Percentiles rank a stretch among this genome's conserved stretches.
Conservation (phyloP, 1,140 invertebrate species). For the Drosophila jambulina region DNA sequence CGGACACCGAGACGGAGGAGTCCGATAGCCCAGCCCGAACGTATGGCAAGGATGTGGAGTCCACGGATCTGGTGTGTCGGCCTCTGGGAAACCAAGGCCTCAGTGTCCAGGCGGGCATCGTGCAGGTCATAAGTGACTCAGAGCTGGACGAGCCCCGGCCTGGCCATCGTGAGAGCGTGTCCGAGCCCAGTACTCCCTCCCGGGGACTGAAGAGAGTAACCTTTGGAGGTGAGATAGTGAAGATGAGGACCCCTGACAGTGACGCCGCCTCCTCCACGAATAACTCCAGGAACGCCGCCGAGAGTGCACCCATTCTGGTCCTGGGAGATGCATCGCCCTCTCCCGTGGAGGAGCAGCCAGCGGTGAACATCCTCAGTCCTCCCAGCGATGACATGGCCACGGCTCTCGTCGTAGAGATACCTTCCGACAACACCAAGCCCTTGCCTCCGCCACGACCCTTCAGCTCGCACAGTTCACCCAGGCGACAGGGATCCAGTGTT, state of each 20-base stretch:
- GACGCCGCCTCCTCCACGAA: constrained; percentile 86
- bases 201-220: constrained; percentile 88
- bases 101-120: constrained; percentile 78
- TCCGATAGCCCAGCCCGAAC: constrained; percentile 62
- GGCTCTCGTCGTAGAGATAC: constrained; percentile 70
- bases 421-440: constrained; percentile 78
- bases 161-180: background rate
- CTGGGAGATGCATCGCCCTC: background rate
- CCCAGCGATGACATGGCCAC: constrained; percentile 34
- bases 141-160: constrained; percentile 86
- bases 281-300: constrained; percentile 51
- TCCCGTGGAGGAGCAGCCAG: background rate
- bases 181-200: constrained; percentile 78
- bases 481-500: constrained; percentile 3
- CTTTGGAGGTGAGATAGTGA: constrained; percentile 93
- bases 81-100: constrained; percentile 23
- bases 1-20: constrained; percentile 83
- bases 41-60: constrained; percentile 62
- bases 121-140: constrained; percentile 87
- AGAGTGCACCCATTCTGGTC: background rate
- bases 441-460: constrained; percentile 24
- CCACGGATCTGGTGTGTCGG: constrained; percentile 76
- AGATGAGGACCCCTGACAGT: constrained; percentile 93
- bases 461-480: constrained; percentile 28
- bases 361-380: background rate